Conservation (phyloP, 2,797 vertebrate genomes). For the Anabacerthia variegaticeps region DNA sequence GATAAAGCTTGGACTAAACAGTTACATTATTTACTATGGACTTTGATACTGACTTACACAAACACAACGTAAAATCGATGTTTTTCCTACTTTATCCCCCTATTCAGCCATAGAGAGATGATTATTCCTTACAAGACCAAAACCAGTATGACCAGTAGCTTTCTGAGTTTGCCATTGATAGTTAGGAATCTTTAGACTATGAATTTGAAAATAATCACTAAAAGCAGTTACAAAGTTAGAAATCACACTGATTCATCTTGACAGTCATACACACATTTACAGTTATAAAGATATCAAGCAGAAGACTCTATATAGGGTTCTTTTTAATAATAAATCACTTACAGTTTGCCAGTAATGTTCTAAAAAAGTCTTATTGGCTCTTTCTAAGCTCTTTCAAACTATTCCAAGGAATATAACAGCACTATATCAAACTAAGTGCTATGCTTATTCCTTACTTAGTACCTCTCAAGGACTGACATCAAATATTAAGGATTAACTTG, state of each 20-base stretch:
- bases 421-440: neutral
- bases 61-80: neutral
- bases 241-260: neutral
- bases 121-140: neutral
- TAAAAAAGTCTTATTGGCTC: neutral
- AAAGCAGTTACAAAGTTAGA: neutral
- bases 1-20: neutral
- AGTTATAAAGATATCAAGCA: neutral
- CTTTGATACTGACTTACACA: neutral
- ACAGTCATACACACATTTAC: neutral
- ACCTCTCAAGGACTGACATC: neutral
- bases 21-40: neutral
- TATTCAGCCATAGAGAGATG: neutral
- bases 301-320: neutral
- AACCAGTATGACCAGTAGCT: neutral
- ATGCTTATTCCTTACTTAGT: neutral
- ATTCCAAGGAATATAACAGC: neutral
- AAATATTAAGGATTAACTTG: conserved; percentile 2
- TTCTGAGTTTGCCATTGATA: neutral
- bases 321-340: neutral
- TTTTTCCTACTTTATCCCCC: neutral
- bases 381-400: neutral
- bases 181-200: neutral
- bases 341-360: neutral
- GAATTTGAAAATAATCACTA: neutral